Conservation (phyloP, 2,888 invertebrate genomes). For the Zaprionus obscuricornis region DNA sequence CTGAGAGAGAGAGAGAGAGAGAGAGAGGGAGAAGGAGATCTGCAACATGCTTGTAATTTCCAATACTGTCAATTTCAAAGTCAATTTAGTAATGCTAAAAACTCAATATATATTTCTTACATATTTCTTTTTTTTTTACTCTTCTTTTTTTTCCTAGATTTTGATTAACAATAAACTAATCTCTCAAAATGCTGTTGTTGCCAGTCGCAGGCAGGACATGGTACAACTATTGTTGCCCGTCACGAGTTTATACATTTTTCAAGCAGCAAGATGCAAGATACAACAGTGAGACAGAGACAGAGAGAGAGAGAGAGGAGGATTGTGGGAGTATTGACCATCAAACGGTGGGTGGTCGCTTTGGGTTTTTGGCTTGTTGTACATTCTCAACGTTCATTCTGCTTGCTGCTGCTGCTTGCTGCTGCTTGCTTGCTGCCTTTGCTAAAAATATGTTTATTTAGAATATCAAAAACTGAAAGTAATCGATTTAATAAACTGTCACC, state of each 20-base stretch:
- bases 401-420: slow-evolving; percentile 30
- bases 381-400: not conserved
- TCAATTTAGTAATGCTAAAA: slow-evolving; percentile 75
- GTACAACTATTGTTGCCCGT: slow-evolving; percentile 36
- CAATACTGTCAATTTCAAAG: slow-evolving; percentile 67
- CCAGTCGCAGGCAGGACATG: not conserved
- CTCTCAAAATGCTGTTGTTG: slow-evolving; percentile 47
- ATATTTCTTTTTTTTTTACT: not conserved
- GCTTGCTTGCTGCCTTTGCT: slow-evolving; percentile 12
- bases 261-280: slow-evolving; percentile 23
- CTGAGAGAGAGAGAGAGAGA: too few relatives aligned
- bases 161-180: slow-evolving; percentile 80
- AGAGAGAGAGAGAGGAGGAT: too few relatives aligned
- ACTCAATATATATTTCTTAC: not conserved
- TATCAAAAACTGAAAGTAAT: slow-evolving; percentile 80
- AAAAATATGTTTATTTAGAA: slow-evolving; percentile 78
- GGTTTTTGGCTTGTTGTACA: slow-evolving; percentile 11
- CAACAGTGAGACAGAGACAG: too few relatives aligned
- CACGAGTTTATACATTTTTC: slow-evolving; percentile 56
- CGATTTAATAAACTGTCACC: slow-evolving; percentile 83
- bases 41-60: slow-evolving; percentile 42
- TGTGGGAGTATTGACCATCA: too few relatives aligned
- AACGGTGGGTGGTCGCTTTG: slow-evolving; percentile 60
- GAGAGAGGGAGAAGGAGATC: too few relatives aligned
- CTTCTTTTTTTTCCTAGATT: slow-evolving; percentile 25